Conservation (phyloP, 2,888 invertebrate species). For the Erynnis tages region DNA sequence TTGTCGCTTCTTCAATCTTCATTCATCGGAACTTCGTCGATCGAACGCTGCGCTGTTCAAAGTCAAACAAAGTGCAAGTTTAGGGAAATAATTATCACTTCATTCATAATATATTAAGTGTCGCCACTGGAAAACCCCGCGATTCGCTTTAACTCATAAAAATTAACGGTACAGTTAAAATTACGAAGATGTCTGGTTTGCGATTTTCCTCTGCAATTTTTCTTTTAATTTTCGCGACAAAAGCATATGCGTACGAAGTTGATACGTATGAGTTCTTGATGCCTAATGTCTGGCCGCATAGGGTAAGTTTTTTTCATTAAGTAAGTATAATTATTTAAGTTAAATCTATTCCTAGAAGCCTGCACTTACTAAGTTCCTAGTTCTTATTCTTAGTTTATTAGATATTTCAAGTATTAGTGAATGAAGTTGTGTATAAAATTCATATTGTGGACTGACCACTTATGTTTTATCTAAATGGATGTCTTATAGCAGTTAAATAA, state of each 20-base stretch:
- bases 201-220: conserved; percentile 26
- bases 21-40: conserved; percentile 21
- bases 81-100: conserved; percentile 27
- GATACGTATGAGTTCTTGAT: conserved; percentile 87
- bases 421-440: too few relatives aligned
- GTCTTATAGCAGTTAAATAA: conserved; percentile 3
- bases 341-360: not conserved
- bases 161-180: not conserved
- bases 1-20: conserved; percentile 41
- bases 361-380: too few relatives aligned
- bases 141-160: not conserved
- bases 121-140: conserved; percentile 26
- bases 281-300: conserved; percentile 90
- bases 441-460: conserved; percentile 15
- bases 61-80: conserved; percentile 12
- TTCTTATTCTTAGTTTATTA: too few relatives aligned
- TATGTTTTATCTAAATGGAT: conserved; percentile 16
- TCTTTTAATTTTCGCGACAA: conserved; percentile 22
- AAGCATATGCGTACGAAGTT: conserved; percentile 50
- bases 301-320: conserved; percentile 87
- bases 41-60: conserved; percentile 36
- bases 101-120: not conserved
- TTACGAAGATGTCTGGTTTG: conserved; percentile 28
- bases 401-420: too few relatives aligned
- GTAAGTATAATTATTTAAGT: too few relatives aligned